These are phyloP conservation scores for Oscheius sp. DNA, from an alignment of 2,888 invertebrate species.

Conservation along the genomic window DNA sequence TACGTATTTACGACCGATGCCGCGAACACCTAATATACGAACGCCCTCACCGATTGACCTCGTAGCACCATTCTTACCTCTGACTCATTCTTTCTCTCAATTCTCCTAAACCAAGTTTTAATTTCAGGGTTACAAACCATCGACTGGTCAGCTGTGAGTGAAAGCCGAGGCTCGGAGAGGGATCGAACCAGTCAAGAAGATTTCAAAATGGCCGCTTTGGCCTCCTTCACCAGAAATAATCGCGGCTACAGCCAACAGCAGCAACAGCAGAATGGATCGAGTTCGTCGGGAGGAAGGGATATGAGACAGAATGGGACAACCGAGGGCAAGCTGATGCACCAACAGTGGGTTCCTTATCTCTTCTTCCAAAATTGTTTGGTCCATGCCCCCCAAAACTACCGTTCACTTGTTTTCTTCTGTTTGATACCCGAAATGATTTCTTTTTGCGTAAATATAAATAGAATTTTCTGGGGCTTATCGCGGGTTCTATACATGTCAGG, in stretches of 20 bases:
- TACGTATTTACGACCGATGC: conserved; percentile 16
- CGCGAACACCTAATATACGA: conserved; percentile 23
- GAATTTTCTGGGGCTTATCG: background rate
- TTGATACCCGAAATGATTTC: background rate
- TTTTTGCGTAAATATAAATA: background rate
- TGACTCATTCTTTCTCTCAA: conserved; percentile 1
- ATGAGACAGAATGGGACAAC: background rate
- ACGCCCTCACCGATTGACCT: background rate
- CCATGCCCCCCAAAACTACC: no score
- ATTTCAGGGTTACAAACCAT: background rate
- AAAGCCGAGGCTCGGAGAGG: background rate
- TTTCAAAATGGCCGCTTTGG: conserved; percentile 51
- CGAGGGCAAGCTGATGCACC: no score
- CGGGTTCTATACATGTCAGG: background rate
- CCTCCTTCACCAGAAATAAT: conserved; percentile 56
- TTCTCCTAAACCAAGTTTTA: background rate
- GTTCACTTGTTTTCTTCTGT: background rate
- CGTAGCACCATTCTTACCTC: background rate
- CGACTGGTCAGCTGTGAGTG: background rate
- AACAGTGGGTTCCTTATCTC: conserved; percentile 3
- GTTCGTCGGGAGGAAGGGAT: conserved; percentile 8
- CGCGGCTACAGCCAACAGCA: conserved; percentile 54
- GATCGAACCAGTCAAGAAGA: background rate
- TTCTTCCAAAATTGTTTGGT: background rate
- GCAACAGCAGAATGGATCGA: conserved; percentile 31